These are phyloP conservation scores for Tapera naevia DNA, from an alignment of 2,797 vertebrate species.

Conservation along the genomic window DNA sequence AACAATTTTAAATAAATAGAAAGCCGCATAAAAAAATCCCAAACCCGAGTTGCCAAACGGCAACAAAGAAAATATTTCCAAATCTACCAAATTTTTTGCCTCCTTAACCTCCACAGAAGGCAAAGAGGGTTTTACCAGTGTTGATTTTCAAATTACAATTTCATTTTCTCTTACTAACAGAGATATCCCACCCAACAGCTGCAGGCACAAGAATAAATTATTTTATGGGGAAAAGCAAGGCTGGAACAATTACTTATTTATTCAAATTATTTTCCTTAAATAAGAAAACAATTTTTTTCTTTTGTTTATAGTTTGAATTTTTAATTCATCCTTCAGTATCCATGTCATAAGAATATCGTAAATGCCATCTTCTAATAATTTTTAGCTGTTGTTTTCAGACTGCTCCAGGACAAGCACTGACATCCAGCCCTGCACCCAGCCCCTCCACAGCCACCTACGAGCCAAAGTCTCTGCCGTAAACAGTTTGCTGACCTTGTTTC, in stretches of 20 bases:
- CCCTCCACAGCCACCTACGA: accelerated
- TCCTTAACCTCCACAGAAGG: background rate
- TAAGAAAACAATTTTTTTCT: background rate
- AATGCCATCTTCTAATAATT: background rate
- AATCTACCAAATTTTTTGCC: background rate
- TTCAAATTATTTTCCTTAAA: background rate
- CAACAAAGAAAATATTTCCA: background rate
- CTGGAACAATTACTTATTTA: background rate
- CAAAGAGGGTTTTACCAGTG: background rate
- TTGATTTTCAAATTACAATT: background rate
- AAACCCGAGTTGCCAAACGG: background rate
- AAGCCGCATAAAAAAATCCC: background rate
- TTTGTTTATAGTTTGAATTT: background rate
- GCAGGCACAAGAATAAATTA: background rate
- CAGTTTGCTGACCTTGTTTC: background rate
- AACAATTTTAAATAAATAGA: background rate
- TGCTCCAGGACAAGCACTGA: background rate
- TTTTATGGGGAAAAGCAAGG: background rate
- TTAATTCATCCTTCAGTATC: background rate
- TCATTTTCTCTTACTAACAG: background rate
- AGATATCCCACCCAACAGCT: background rate
- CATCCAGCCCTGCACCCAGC: background rate
- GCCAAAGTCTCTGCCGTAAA: background rate
- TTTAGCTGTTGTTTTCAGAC: background rate
- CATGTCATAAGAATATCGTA: accelerated